Conservation (phyloP, 2,113 vertebrate species). For the Nothoprocta perdicaria region DNA sequence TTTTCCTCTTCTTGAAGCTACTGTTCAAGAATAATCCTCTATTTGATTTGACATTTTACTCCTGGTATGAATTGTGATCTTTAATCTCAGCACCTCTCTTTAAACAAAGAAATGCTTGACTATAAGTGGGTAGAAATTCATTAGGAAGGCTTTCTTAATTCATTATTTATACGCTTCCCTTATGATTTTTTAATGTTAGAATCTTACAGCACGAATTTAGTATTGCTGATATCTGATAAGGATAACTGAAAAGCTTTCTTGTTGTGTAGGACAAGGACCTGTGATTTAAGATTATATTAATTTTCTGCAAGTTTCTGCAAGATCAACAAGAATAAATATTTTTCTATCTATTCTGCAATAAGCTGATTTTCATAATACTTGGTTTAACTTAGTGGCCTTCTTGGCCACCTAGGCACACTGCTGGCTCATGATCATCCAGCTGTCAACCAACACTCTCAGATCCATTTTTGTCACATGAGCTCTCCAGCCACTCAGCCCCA, state of each 20-base stretch:
- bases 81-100: constrained; percentile 55
- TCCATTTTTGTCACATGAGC: too few relatives aligned
- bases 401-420: too few relatives aligned
- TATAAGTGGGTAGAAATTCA: not conserved
- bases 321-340: not conserved
- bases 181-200: constrained; percentile 26
- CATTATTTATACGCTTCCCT: constrained; percentile 47
- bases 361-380: not conserved
- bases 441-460: too few relatives aligned
- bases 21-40: constrained; percentile 16
- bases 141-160: constrained; percentile 43
- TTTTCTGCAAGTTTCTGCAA: constrained; percentile 1
- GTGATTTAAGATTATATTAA: constrained; percentile 40
- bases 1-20: constrained; percentile 14
- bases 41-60: constrained; percentile 58
- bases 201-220: not conserved
- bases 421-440: too few relatives aligned
- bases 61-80: constrained; percentile 12
- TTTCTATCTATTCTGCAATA: constrained; percentile 20
- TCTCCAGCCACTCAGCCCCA: too few relatives aligned
- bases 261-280: constrained; percentile 14
- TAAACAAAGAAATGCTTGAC: constrained; percentile 50
- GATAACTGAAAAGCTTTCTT: constrained; percentile 1
- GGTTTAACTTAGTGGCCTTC: not conserved
- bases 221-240: constrained; percentile 31